Percentiles rank a stretch among this genome's conserved stretches.
Evolutionary conservation across 2,888 invertebrate genomes (phyloP).

Genomic region (Anthrax anthrax): DNA sequence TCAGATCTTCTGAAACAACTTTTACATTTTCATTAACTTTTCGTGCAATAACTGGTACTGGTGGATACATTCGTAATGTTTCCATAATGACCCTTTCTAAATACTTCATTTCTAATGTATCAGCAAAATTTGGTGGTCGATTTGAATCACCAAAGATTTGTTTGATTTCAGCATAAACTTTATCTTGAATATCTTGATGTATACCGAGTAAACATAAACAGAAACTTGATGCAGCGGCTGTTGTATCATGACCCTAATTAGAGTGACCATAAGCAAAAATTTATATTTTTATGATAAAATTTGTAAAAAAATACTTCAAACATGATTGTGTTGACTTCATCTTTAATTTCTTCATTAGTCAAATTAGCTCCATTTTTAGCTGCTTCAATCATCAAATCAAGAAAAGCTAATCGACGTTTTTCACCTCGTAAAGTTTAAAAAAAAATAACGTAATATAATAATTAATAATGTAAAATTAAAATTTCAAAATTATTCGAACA

Average conservation of each 20-base stretch:
- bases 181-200: slow-evolving; percentile 63
- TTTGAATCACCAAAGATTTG: slow-evolving; percentile 65
- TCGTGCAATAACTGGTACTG: slow-evolving; percentile 64
- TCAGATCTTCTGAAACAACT: slow-evolving; percentile 43
- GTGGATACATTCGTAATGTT: slow-evolving; percentile 62
- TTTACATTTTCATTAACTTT: slow-evolving; percentile 53
- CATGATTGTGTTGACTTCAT: slow-evolving; percentile 80
- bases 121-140: slow-evolving; percentile 59
- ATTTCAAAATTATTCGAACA: no score
- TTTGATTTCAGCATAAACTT: slow-evolving; percentile 56
- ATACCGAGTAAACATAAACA: slow-evolving; percentile 68
- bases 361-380: slow-evolving; percentile 59
- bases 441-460: background rate
- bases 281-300: background rate
- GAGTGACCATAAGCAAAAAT: background rate
- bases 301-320: slow-evolving; percentile 42
- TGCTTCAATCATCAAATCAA: slow-evolving; percentile 77
- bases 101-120: slow-evolving; percentile 68
- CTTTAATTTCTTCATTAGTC: slow-evolving; percentile 66
- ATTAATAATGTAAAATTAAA: no score
- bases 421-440: slow-evolving; percentile 38
- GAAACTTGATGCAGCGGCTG: slow-evolving; percentile 77
- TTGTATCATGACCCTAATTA: slow-evolving; percentile 56
- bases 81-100: slow-evolving; percentile 66
- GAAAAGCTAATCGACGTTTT: slow-evolving; percentile 72